phyloP scores from a whole-genome alignment of 2,113 vertebrate genomes.

The Mus musculus region GRCm39 chrX:89602501-89603000 shows the following conservation, averaged over 20 bases:
- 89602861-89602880: not conserved
- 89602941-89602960: not conserved
- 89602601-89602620: not conserved
- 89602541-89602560: not conserved
- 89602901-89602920: not conserved
- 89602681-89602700: too few species aligned
- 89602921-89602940: not conserved
- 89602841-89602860: not conserved
- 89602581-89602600: not conserved
- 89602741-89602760: too few species aligned
- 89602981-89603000: not conserved
- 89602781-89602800: not conserved
- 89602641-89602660: not conserved
- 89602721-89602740: too few species aligned
- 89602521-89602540: not conserved
- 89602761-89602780: too few species aligned
- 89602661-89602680: too few species aligned
- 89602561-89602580: not conserved
- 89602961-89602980: not conserved
- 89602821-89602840: not conserved
- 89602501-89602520: not conserved
- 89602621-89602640: not conserved
- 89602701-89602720: fast-evolving
- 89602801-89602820: not conserved
- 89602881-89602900: not conserved